A percentile compares a stretch with the other conserved stretches of the same genome.
phyloP scores from a whole-genome alignment of 2,888 invertebrate species.

The Epinotia bilunana region DNA sequence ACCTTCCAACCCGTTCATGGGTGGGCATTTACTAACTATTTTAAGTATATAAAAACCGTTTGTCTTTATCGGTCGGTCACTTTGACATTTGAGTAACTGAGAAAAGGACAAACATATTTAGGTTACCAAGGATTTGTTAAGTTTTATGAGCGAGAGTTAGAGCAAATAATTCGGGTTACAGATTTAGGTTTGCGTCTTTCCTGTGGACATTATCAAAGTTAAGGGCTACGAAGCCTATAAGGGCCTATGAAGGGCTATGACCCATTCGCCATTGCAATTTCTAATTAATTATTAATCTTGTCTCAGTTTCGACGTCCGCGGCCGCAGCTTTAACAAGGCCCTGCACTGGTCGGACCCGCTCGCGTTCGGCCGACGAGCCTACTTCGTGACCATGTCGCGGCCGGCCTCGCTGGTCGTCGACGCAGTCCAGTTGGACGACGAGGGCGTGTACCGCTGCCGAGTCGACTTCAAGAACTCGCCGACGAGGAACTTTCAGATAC shows the following conservation, averaged over 20 bases:
- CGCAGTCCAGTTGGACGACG: slow-evolving; percentile 92
- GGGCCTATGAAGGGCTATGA: no score
- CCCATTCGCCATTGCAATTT: not conserved
- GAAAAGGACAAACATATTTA: no score
- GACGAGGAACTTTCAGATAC: slow-evolving; percentile 93
- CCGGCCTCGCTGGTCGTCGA: slow-evolving; percentile 93
- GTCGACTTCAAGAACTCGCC: slow-evolving; percentile 96
- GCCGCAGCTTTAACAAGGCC: slow-evolving; percentile 91
- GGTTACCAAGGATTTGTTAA: no score
- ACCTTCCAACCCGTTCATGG: no score
- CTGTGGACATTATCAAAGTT: no score
- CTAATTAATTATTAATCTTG: not conserved
- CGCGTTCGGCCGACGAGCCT: slow-evolving; percentile 92
- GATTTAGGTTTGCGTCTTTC: no score
- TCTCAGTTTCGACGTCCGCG: slow-evolving; percentile 92
- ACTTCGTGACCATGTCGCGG: slow-evolving; percentile 91
- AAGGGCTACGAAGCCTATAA: no score
- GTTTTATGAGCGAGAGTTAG: no score
- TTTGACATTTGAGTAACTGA: slow-evolving; percentile 33
- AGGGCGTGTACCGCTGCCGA: slow-evolving; percentile 93
- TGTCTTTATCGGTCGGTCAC: not conserved
- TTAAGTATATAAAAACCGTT: no score
- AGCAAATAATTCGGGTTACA: no score
- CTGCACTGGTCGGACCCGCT: slow-evolving; percentile 92
- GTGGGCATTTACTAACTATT: no score